Percentiles rank a stretch among this genome's conserved stretches.
These are phyloP conservation scores for Tor tambroides DNA, from an alignment of 2,113 vertebrate species.

Conservation along the genomic window DNA sequence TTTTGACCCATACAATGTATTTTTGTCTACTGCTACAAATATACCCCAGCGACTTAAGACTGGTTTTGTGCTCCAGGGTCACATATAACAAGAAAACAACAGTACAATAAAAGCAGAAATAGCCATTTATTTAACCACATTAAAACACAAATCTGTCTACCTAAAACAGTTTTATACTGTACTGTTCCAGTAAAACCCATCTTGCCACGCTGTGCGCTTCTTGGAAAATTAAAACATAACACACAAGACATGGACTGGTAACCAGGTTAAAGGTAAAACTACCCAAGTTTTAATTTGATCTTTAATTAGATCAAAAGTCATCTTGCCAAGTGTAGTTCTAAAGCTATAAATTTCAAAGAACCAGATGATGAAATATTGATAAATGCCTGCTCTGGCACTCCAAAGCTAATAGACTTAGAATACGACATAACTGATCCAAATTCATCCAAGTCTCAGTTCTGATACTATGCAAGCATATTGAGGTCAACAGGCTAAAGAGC, in stretches of 20 bases:
- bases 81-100: background rate
- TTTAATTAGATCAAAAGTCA: background rate
- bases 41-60: no score
- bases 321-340: background rate
- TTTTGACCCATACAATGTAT: no score
- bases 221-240: background rate
- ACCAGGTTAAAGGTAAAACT: background rate
- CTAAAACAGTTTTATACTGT: background rate
- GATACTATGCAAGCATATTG: background rate
- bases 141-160: background rate
- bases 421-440: background rate
- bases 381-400: background rate
- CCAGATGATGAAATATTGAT: background rate
- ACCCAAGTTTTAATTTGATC: background rate
- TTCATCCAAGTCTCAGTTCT: background rate
- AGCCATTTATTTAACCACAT: background rate
- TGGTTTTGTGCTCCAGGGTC: no score
- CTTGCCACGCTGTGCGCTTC: background rate
- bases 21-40: no score
- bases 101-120: background rate
- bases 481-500: background rate
- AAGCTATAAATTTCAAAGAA: background rate
- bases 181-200: background rate
- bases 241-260: background rate
- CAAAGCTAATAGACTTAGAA: background rate